These are phyloP conservation scores for Acanthornis magna DNA, from an alignment of 2,797 vertebrate genomes.

Conservation along the genomic window DNA sequence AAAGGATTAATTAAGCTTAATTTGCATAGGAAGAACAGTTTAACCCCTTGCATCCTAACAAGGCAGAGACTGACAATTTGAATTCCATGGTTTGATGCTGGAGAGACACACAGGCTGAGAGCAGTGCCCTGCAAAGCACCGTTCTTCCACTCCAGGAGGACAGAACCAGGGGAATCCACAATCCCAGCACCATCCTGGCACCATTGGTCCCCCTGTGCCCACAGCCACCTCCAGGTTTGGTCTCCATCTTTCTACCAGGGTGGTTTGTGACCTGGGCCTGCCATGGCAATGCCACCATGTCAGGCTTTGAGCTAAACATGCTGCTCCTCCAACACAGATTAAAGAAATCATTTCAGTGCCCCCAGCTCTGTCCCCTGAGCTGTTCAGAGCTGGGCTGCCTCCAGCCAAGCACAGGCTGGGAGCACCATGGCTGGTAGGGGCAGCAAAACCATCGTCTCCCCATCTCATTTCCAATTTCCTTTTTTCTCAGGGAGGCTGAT, in stretches of 20 bases:
- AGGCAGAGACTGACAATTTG: neutral
- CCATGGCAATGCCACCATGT: rapidly evolving
- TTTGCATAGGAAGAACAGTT: constrained; percentile 73
- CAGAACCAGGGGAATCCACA: neutral
- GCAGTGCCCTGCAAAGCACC: neutral
- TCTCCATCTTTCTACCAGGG: neutral
- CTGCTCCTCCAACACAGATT: neutral
- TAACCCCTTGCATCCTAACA: constrained; percentile 66
- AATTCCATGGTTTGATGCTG: neutral
- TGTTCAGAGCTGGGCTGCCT: neutral
- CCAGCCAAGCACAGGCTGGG: rapidly evolving
- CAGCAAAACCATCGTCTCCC: neutral
- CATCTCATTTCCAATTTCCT: neutral
- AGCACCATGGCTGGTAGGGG: neutral
- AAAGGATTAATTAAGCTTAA: constrained; percentile 80
- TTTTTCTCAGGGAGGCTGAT: neutral
- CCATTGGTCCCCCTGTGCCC: rapidly evolving
- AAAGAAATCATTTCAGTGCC: neutral
- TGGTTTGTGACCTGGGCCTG: neutral
- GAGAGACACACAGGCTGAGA: neutral
- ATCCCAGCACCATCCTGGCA: neutral
- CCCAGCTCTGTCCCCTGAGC: neutral
- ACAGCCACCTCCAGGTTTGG: neutral
- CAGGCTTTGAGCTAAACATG: neutral
- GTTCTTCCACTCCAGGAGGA: neutral